Evolutionary conservation across 2,888 invertebrate species (phyloP).

Genomic region (Creontiades dilutus): DNA sequence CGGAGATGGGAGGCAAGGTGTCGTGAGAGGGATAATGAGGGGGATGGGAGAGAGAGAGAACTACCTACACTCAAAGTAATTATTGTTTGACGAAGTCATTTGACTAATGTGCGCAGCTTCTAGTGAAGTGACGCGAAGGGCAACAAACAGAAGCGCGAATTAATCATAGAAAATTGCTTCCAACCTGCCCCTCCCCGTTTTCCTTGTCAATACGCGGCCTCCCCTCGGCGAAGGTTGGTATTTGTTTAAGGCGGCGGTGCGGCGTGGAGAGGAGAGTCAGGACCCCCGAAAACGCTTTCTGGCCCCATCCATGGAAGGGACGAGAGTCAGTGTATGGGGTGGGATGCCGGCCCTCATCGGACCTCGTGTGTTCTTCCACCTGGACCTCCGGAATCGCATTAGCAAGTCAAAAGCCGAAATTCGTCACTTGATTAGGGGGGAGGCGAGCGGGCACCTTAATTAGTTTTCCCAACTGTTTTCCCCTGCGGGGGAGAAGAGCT

Average conservation of each 20-base stretch:
- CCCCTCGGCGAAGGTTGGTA: constrained; percentile 33
- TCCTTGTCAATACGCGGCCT: constrained; percentile 67
- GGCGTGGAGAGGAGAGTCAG: no score
- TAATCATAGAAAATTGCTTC: constrained; percentile 70
- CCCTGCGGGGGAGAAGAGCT: not conserved
- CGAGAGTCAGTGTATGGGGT: not conserved
- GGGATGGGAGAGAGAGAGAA: not conserved
- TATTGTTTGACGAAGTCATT: constrained; percentile 72
- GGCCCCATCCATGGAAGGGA: no score
- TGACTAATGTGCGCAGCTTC: constrained; percentile 69
- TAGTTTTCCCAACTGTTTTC: constrained; percentile 62
- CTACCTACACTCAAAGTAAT: constrained; percentile 70
- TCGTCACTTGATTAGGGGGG: constrained; percentile 68
- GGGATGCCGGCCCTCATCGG: not conserved
- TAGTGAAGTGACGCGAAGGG: constrained; percentile 50
- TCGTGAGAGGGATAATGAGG: not conserved
- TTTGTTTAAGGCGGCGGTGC: constrained; percentile 58
- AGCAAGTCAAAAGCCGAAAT: constrained; percentile 70
- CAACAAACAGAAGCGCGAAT: constrained; percentile 69
- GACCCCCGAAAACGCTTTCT: no score
- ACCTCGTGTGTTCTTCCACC: constrained; percentile 64
- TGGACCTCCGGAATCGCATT: constrained; percentile 61
- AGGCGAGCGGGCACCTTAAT: constrained; percentile 50
- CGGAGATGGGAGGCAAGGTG: not conserved
- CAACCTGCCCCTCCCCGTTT: constrained; percentile 50